Conservation (phyloP, 2,797 vertebrate genomes). For the Eremophila alpestris region DNA sequence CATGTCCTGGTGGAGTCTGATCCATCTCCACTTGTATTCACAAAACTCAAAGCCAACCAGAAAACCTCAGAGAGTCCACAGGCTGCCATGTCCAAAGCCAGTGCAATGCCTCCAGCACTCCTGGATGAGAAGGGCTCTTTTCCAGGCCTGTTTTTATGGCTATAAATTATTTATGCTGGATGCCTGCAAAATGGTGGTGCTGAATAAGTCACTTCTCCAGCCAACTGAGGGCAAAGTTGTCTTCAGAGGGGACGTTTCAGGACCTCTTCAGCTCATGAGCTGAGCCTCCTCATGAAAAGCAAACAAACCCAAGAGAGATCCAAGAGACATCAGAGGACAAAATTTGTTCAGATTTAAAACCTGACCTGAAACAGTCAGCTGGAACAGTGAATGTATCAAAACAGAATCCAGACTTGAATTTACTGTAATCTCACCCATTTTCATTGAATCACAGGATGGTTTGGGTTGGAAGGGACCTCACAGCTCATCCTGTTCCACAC, state of each 20-base stretch:
- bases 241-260: background rate
- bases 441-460: background rate
- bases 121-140: background rate
- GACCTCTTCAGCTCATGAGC: background rate
- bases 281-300: background rate
- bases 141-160: background rate
- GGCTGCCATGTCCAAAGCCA: background rate
- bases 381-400: background rate
- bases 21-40: background rate
- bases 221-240: background rate
- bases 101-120: background rate
- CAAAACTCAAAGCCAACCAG: background rate
- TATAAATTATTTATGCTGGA: background rate
- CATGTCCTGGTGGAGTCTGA: fast-evolving
- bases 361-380: background rate
- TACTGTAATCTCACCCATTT: background rate
- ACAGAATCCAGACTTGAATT: background rate
- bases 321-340: background rate
- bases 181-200: background rate
- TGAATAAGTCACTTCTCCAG: background rate
- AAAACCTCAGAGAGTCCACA: background rate
- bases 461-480: background rate
- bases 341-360: background rate
- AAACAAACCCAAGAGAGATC: background rate
- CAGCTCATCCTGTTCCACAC: too few relatives aligned